Conservation (phyloP, 2,797 vertebrate genomes). For the Mormyrus hasselquistii region DNA sequence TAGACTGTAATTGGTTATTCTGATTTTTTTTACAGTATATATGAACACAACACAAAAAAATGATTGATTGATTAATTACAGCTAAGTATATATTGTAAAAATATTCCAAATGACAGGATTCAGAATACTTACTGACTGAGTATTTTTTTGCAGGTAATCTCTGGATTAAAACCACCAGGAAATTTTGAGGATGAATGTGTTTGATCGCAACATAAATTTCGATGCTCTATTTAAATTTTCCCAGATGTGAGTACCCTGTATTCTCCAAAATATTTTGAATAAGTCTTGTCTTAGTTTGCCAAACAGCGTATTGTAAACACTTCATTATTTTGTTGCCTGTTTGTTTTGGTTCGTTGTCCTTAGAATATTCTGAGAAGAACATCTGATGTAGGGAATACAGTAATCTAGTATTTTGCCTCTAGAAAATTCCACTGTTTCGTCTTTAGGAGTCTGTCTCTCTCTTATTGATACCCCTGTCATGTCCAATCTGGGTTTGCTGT, state of each 20-base stretch:
- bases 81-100: neutral
- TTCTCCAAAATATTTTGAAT: neutral
- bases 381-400: neutral
- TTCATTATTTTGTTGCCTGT: neutral
- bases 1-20: neutral
- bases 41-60: neutral
- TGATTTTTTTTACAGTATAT: neutral
- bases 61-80: neutral
- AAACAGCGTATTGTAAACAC: neutral
- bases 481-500: neutral
- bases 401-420: neutral
- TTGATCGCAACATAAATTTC: slow-evolving; percentile 61
- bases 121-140: neutral
- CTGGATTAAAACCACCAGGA: slow-evolving; percentile 18
- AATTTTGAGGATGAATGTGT: slow-evolving; percentile 57
- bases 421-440: neutral
- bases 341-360: neutral
- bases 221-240: slow-evolving; percentile 60
- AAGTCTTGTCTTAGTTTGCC: neutral
- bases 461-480: neutral
- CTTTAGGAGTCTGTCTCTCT: neutral
- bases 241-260: slow-evolving; percentile 52
- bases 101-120: neutral
- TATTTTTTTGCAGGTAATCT: neutral
- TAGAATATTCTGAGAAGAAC: neutral